These are phyloP conservation scores for Gavia stellata DNA, from an alignment of 2,113 vertebrate genomes.

Conservation along the genomic window DNA sequence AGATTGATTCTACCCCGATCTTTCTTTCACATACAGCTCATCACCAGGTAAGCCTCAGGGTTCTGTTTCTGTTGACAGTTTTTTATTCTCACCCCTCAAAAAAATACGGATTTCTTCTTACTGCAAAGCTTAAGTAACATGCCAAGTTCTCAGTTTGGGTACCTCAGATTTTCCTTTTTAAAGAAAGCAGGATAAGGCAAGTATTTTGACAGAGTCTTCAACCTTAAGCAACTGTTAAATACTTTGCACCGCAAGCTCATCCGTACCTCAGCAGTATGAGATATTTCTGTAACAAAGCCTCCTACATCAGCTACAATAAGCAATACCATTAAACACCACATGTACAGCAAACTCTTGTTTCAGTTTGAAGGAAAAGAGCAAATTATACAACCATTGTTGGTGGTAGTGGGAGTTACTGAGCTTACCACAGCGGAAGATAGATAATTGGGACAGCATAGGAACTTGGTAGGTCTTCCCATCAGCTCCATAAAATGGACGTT, in stretches of 20 bases:
- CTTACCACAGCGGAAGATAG: constrained; percentile 88
- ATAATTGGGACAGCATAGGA: constrained; percentile 91
- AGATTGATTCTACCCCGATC: background rate
- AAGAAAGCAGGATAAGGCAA: background rate
- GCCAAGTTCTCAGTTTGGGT: background rate
- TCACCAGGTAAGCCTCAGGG: background rate
- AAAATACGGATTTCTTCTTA: background rate
- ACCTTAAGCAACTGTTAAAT: background rate
- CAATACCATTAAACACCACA: background rate
- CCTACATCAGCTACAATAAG: background rate
- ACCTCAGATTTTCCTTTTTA: background rate
- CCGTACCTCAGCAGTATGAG: background rate
- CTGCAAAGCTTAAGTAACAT: background rate
- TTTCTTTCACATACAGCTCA: background rate
- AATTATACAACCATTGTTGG: background rate
- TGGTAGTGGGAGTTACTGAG: background rate
- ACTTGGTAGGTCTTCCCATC: constrained; percentile 85
- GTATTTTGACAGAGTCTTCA: background rate
- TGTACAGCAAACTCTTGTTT: background rate
- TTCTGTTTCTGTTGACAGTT: background rate
- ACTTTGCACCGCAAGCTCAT: background rate
- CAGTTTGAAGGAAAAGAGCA: background rate
- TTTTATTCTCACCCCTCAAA: background rate
- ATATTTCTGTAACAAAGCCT: background rate
- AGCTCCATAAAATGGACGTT: constrained; percentile 77